phyloP scores from a whole-genome alignment of 2,113 vertebrate species.

The Mobula hypostoma region DNA sequence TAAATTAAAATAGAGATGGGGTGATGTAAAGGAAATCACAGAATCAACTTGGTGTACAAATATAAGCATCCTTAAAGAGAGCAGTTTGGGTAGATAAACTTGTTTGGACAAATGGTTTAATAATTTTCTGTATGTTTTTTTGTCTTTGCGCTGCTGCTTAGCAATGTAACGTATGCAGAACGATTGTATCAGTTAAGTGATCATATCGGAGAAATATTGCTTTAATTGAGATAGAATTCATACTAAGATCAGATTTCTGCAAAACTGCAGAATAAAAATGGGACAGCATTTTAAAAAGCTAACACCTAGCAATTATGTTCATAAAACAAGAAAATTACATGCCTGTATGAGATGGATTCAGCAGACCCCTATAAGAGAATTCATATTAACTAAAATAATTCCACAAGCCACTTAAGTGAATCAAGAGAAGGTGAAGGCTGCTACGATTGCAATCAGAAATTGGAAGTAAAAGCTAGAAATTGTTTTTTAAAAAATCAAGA shows the following conservation, averaged over 20 bases:
- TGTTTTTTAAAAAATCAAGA: not conserved
- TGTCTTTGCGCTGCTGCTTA: not conserved
- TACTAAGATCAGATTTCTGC: not conserved
- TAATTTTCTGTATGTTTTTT: not conserved
- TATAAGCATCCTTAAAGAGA: too few relatives aligned
- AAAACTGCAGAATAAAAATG: not conserved
- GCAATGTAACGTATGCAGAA: not conserved
- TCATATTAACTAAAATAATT: not conserved
- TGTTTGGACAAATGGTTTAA: not conserved
- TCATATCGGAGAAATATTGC: not conserved
- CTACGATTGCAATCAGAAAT: conserved; percentile 2
- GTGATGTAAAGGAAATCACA: too few relatives aligned
- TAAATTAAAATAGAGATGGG: too few relatives aligned
- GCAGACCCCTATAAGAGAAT: not conserved
- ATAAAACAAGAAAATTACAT: not conserved
- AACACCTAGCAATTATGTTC: not conserved
- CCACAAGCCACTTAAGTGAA: not conserved
- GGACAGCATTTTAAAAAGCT: not conserved
- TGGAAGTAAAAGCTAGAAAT: not conserved
- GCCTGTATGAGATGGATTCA: not conserved
- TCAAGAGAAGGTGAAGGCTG: not conserved
- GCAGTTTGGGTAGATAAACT: too few relatives aligned
- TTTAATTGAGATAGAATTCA: not conserved
- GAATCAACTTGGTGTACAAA: too few relatives aligned
- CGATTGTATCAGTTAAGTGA: not conserved